These are phyloP conservation scores for Beroe ovata DNA, from an alignment of 37 sponge, comb jelly and placozoan species.

Conservation along the genomic window DNA sequence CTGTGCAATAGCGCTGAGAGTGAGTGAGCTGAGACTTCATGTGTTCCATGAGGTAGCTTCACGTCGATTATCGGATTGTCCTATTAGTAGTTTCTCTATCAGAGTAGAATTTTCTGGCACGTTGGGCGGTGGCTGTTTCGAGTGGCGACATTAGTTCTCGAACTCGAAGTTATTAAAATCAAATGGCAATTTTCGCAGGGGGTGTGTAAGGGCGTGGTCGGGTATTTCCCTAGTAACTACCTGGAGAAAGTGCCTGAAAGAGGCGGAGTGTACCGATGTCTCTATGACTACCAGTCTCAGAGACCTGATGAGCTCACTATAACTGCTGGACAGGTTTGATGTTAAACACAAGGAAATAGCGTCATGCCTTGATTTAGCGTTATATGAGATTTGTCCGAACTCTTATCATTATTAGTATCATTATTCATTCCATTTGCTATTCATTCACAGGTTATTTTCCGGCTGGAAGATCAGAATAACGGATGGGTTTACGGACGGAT, in stretches of 20 bases:
- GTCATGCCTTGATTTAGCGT: too few relatives aligned
- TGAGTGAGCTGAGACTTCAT: too few relatives aligned
- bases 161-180: too few relatives aligned
- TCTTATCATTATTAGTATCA: neutral
- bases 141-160: too few relatives aligned
- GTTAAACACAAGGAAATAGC: too few relatives aligned
- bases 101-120: too few relatives aligned
- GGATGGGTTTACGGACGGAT: constrained; percentile 51
- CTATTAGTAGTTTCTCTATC: too few relatives aligned
- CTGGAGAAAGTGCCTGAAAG: constrained; percentile 33
- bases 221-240: constrained; percentile 45
- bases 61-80: too few relatives aligned
- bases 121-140: too few relatives aligned
- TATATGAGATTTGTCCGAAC: too few relatives aligned
- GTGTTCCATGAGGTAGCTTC: too few relatives aligned
- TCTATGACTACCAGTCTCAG: constrained; percentile 36
- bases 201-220: neutral
- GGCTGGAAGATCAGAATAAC: constrained; percentile 38
- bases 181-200: constrained; percentile 15
- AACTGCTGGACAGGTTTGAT: constrained; percentile 64
- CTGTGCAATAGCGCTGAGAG: too few relatives aligned
- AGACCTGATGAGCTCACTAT: constrained; percentile 50
- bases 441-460: constrained; percentile 26
- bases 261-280: neutral
- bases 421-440: neutral